A percentile compares a stretch with the other conserved stretches of the same genome.
These are phyloP conservation scores for Chloebia gouldiae DNA, from an alignment of 2,113 vertebrate species.

Conservation along the genomic window DNA sequence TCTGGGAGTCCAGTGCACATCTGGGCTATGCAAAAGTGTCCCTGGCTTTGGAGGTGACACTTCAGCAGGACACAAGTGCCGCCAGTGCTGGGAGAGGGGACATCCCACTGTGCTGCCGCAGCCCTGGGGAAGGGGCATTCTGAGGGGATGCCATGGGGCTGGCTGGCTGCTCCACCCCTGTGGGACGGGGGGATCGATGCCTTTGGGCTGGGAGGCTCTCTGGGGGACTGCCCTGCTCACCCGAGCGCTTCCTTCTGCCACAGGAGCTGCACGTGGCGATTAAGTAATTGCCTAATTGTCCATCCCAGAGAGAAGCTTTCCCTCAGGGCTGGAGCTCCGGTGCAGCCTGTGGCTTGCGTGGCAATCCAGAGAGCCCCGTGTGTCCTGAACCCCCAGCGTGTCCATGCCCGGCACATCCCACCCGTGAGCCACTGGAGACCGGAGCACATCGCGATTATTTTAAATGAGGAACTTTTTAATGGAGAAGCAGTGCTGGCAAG, in stretches of 20 bases:
- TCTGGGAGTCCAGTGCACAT: neutral
- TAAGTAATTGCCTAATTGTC: neutral
- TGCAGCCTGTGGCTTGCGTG: neutral
- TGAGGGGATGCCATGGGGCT: neutral
- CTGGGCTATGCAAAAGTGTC: neutral
- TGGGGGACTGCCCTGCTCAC: neutral
- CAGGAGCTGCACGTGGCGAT: neutral
- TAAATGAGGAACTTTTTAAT: neutral
- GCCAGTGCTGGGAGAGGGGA: neutral
- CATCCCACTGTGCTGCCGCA: neutral
- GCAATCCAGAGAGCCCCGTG: neutral
- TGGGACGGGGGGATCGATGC: neutral
- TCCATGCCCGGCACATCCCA: neutral
- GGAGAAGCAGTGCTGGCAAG: neutral
- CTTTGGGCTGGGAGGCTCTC: neutral
- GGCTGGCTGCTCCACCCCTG: neutral
- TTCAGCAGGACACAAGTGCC: neutral
- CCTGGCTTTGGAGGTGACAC: neutral
- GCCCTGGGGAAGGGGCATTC: neutral
- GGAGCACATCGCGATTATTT: fast-evolving
- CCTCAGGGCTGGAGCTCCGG: fast-evolving
- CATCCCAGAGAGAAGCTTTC: neutral
- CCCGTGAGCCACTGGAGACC: neutral
- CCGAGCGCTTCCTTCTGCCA: fast-evolving
- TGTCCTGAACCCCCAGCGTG: fast-evolving